Evolutionary conservation across 2,113 vertebrate genomes (phyloP).

Genomic region (Campylorhamphus procurvoides): DNA sequence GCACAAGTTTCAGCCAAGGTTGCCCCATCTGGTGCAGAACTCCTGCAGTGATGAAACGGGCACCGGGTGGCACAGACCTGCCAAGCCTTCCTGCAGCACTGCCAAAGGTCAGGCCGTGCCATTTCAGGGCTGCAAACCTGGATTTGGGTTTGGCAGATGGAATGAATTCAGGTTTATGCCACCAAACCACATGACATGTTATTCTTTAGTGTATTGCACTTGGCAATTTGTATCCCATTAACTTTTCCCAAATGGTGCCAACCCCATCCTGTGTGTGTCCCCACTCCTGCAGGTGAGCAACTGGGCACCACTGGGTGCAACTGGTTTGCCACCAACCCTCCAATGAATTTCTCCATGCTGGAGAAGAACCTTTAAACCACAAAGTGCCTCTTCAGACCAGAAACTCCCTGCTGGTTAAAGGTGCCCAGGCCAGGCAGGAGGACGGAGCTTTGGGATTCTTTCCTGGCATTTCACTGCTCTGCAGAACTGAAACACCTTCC

Average conservation of each 20-base stretch:
- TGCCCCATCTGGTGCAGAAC: background rate
- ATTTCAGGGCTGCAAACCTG: background rate
- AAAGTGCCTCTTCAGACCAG: background rate
- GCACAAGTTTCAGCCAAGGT: background rate
- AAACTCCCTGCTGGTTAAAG: rapidly evolving
- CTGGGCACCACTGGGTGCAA: background rate
- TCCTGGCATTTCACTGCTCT: background rate
- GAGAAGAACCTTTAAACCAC: background rate
- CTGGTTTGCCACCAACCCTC: background rate
- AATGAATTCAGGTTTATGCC: background rate
- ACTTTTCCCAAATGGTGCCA: background rate
- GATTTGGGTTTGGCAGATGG: background rate
- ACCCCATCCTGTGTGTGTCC: rapidly evolving
- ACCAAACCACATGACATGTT: background rate
- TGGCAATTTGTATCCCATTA: background rate
- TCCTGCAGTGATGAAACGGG: background rate
- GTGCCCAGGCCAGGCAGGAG: background rate
- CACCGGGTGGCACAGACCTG: background rate
- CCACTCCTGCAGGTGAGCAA: background rate
- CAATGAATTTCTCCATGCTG: background rate
- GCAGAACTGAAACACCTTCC: background rate
- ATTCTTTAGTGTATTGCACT: background rate
- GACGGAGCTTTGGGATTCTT: background rate
- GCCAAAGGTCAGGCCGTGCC: background rate
- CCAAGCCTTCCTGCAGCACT: background rate